Conservation (phyloP, 2,797 vertebrate species). For the Schizopygopsis pylzovi region DNA sequence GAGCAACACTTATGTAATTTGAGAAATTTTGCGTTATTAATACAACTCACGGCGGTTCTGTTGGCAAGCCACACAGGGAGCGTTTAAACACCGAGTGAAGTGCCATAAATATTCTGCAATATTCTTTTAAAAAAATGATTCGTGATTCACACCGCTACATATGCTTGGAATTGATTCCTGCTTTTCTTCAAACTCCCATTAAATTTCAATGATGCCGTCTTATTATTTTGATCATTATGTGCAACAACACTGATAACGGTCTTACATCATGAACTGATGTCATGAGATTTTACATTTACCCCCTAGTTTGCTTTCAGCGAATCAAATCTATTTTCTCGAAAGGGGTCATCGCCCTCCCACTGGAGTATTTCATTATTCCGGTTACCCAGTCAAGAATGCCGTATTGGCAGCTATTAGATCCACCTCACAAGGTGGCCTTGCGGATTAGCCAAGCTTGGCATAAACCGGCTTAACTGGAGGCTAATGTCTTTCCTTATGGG, state of each 20-base stretch:
- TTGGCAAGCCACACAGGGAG: conserved; percentile 24
- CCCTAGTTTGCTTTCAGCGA: not conserved
- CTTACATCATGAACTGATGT: conserved; percentile 42
- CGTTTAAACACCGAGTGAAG: conserved; percentile 37
- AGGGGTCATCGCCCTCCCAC: conserved; percentile 5
- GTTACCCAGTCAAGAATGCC: conserved; percentile 25
- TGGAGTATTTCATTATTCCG: conserved; percentile 28
- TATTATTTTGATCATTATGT: conserved; percentile 51
- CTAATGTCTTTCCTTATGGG: conserved; percentile 45
- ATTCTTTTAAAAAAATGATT: conserved; percentile 40
- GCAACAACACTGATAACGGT: conserved; percentile 29
- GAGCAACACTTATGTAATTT: conserved; percentile 60
- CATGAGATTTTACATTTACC: conserved; percentile 9
- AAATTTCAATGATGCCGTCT: conserved; percentile 27
- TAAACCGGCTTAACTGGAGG: conserved; percentile 48
- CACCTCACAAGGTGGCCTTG: conserved; percentile 48
- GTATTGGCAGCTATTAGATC: conserved; percentile 28
- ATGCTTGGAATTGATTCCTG: conserved; percentile 26
- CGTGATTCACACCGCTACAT: conserved; percentile 29
- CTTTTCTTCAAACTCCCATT: conserved; percentile 31
- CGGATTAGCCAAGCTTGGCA: conserved; percentile 52
- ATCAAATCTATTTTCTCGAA: conserved; percentile 16
- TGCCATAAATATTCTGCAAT: conserved; percentile 43
- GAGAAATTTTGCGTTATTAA: conserved; percentile 52
- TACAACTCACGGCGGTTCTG: conserved; percentile 32